phyloP scores from a whole-genome alignment of 2,888 invertebrate genomes.

The Temnothorax rugatulus region DNA sequence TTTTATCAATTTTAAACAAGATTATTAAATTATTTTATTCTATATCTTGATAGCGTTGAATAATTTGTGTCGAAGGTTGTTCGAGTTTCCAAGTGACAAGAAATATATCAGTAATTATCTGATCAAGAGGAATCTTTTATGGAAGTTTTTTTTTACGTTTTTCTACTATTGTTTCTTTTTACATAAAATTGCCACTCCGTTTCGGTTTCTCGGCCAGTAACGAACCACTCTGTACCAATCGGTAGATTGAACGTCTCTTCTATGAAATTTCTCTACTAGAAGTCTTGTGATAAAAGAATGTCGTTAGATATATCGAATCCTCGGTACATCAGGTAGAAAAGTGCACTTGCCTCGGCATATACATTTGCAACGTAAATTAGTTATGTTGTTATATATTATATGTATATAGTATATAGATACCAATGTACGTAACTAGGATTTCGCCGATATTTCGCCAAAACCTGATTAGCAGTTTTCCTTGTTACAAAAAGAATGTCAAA shows the following conservation, averaged over 20 bases:
- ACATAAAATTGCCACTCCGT: not conserved
- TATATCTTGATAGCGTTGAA: not conserved
- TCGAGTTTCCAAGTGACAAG: not conserved
- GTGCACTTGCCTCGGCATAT: slow-evolving; percentile 72
- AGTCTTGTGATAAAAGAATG: slow-evolving; percentile 22
- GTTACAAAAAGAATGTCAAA: slow-evolving; percentile 28
- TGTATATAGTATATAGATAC: slow-evolving; percentile 59
- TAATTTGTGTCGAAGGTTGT: not conserved
- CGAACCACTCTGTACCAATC: not conserved
- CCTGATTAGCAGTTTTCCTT: not conserved
- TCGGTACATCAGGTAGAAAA: slow-evolving; percentile 69
- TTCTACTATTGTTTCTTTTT: not conserved
- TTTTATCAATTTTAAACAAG: not conserved
- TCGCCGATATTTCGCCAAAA: not conserved
- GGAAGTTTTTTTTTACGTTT: not conserved
- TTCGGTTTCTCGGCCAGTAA: not conserved
- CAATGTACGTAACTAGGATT: slow-evolving; percentile 48
- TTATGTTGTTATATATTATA: slow-evolving; percentile 55
- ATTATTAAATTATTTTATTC: not conserved
- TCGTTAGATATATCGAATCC: slow-evolving; percentile 54
- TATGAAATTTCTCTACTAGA: slow-evolving; percentile 15
- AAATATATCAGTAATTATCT: not conserved
- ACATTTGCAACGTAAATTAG: slow-evolving; percentile 60
- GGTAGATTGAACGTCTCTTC: not conserved
- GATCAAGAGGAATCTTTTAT: not conserved